phyloP scores from a whole-genome alignment of 2,888 invertebrate species.

The Julus scanicus region DNA sequence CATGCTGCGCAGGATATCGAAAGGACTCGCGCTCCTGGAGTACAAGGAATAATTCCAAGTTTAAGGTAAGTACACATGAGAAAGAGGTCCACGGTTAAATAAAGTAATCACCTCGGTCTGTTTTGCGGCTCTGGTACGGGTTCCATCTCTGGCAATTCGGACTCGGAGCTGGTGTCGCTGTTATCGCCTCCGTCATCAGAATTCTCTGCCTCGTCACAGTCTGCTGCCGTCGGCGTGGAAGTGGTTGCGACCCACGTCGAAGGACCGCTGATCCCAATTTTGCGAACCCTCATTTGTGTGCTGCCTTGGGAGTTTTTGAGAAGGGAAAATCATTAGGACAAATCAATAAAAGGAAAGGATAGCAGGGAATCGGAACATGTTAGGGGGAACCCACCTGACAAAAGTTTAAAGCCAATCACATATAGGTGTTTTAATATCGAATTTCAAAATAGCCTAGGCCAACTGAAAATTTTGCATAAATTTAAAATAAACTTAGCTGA shows the following conservation, averaged over 20 bases:
- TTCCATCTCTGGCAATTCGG: neutral
- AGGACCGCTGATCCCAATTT: neutral
- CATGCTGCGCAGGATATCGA: constrained; percentile 12
- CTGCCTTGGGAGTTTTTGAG: neutral
- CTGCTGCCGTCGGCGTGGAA: neutral
- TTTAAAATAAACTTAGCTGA: too few species aligned
- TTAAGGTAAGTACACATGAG: neutral
- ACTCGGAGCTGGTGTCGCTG: neutral
- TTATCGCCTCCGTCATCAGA: neutral
- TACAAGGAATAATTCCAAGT: neutral
- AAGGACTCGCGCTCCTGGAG: constrained; percentile 36
- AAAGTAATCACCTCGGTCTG: neutral
- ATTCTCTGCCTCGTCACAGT: neutral
- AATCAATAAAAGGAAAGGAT: too few species aligned
- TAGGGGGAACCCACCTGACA: too few species aligned
- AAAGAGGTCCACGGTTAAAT: neutral
- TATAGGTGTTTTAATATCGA: too few species aligned
- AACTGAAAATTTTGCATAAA: too few species aligned
- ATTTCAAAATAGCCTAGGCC: too few species aligned
- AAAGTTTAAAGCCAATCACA: too few species aligned
- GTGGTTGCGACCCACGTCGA: neutral
- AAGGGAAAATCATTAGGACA: neutral
- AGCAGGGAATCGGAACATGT: too few species aligned
- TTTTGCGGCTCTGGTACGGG: neutral
- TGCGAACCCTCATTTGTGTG: constrained; percentile 16